Evolutionary conservation across 2,888 invertebrate genomes (phyloP).

Genomic region (Seira ritae): DNA sequence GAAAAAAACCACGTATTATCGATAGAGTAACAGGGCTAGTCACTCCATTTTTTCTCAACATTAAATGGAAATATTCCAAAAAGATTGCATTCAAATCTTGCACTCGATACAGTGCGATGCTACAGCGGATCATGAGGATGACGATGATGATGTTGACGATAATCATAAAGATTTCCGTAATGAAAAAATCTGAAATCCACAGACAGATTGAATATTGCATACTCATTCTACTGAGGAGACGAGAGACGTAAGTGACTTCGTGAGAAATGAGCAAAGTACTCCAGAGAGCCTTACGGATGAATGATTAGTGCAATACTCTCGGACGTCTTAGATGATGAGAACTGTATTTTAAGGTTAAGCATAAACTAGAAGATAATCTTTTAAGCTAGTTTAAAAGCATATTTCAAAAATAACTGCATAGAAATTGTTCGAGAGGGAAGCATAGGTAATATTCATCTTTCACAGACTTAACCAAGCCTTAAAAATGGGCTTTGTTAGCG

Average conservation of each 20-base stretch:
- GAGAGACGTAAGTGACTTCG: too few relatives aligned
- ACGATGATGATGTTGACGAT: conserved; percentile 16
- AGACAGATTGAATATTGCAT: conserved; percentile 13
- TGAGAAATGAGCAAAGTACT: conserved; percentile 29
- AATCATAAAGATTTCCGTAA: too few relatives aligned
- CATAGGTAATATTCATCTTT: neutral
- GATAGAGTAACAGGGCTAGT: neutral
- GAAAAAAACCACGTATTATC: neutral
- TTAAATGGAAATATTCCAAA: conserved; percentile 59
- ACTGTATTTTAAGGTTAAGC: conserved; percentile 42
- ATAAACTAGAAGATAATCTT: conserved; percentile 3
- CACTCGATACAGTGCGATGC: conserved; percentile 2
- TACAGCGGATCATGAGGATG: conserved; percentile 16
- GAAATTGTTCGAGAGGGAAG: neutral
- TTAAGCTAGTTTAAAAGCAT: neutral
- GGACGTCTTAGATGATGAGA: conserved; percentile 20
- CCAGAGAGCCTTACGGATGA: conserved; percentile 70
- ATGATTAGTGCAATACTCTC: conserved; percentile 67
- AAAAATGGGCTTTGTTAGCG: conserved; percentile 19
- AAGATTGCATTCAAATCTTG: conserved; percentile 15
- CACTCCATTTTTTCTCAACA: neutral
- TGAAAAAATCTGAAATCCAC: neutral
- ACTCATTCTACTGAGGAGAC: neutral
- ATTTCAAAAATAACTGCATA: neutral
- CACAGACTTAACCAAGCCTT: neutral